Percentiles rank a stretch among this genome's conserved stretches.
Conservation (phyloP, 2,888 invertebrate genomes). For the Ichneumon xanthorius region DNA sequence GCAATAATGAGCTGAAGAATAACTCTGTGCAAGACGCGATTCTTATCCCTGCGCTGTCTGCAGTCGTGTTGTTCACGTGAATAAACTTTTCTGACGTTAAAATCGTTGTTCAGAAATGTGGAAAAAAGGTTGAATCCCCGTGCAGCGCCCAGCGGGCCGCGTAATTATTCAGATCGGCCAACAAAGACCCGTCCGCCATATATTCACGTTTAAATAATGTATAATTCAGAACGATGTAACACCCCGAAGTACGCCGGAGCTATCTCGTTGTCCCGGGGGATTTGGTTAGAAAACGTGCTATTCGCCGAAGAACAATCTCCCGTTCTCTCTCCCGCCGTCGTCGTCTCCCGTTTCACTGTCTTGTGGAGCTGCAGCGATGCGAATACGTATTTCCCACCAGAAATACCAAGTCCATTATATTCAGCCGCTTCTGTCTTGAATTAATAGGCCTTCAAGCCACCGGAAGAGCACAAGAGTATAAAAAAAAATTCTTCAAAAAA, state of each 20-base stretch:
- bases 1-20: conserved; percentile 15
- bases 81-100: conserved; percentile 42
- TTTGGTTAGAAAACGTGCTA: conserved; percentile 28
- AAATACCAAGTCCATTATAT: conserved; percentile 69
- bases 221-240: conserved; percentile 73
- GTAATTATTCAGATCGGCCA: conserved; percentile 72
- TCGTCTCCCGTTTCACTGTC: conserved; percentile 19
- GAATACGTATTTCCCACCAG: conserved; percentile 61
- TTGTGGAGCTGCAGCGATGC: conserved; percentile 59
- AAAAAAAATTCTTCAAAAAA: background rate
- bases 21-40: conserved; percentile 27
- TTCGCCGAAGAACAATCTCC: conserved; percentile 34
- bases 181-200: conserved; percentile 66
- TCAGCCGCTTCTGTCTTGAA: conserved; percentile 71
- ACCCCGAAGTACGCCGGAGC: conserved; percentile 47
- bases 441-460: conserved; percentile 67
- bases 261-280: conserved; percentile 2
- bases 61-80: conserved; percentile 7
- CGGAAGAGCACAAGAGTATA: background rate
- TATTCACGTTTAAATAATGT: conserved; percentile 69
- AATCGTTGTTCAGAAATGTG: conserved; percentile 61
- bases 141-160: conserved; percentile 59
- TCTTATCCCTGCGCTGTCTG: conserved; percentile 30
- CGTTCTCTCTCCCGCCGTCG: conserved; percentile 20
- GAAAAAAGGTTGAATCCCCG: conserved; percentile 53